Percentiles rank a stretch among this genome's conserved stretches.
Conservation (phyloP, 2,113 vertebrate species). For the Ciconia boyciana region DNA sequence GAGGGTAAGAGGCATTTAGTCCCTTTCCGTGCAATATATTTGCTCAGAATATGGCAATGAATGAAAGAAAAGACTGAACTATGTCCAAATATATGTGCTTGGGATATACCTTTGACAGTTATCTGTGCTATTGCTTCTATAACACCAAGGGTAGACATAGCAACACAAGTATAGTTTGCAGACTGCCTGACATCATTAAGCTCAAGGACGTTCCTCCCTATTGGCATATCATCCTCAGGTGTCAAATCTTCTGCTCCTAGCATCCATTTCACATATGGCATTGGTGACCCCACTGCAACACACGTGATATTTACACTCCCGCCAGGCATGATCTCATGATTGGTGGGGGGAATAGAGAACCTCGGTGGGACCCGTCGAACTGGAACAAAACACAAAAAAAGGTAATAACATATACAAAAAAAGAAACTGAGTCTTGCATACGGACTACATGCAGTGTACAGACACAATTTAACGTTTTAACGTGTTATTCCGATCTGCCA, state of each 20-base stretch:
- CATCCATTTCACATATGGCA: slow-evolving; percentile 99
- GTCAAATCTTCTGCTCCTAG: slow-evolving; percentile 96
- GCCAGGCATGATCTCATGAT: slow-evolving; percentile 99
- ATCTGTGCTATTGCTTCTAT: slow-evolving; percentile 98
- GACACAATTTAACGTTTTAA: slow-evolving; percentile 63
- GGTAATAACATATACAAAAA: slow-evolving; percentile 72
- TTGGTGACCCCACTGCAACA: slow-evolving; percentile 97
- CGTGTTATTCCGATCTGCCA: not conserved
- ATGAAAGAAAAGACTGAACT: not conserved
- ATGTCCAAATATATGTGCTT: not conserved
- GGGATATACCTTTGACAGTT: slow-evolving; percentile 91
- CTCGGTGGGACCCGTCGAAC: slow-evolving; percentile 95
- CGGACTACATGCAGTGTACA: slow-evolving; percentile 72
- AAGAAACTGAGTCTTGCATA: not conserved
- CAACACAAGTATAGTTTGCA: slow-evolving; percentile 98
- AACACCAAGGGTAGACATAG: slow-evolving; percentile 98
- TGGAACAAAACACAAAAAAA: slow-evolving; percentile 80
- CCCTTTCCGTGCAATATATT: not conserved
- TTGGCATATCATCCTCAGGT: slow-evolving; percentile 98
- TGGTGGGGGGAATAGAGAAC: slow-evolving; percentile 98
- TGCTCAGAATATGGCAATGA: not conserved
- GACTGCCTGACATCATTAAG: slow-evolving; percentile 97
- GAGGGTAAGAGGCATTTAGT: not conserved
- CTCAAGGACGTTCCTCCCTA: slow-evolving; percentile 97
- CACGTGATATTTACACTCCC: slow-evolving; percentile 99